These are phyloP conservation scores for human (Homo sapiens) DNA, from an alignment of 2,113 vertebrate genomes.

Conservation along the genomic window GRCh38 chr6:138608001-138608500, in stretches of 20 bases:
- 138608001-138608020: neutral
- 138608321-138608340: constrained; percentile 35
- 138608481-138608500: neutral
- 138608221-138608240: constrained; percentile 54
- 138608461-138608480: neutral
- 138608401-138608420: constrained; percentile 31
- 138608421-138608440: neutral
- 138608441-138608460: neutral
- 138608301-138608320: constrained; percentile 19
- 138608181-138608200: constrained; percentile 38
- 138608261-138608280: constrained; percentile 68
- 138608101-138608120: constrained; percentile 31
- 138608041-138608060: constrained; percentile 49
- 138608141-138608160: constrained; percentile 57
- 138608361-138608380: constrained; percentile 30
- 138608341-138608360: neutral
- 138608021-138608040: neutral
- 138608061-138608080: constrained; percentile 56
- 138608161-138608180: constrained; percentile 49
- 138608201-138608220: constrained; percentile 55
- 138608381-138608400: neutral
- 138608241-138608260: constrained; percentile 62
- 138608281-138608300: constrained; percentile 65
- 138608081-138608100: constrained; percentile 71
- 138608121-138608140: constrained; percentile 66